phyloP scores from a whole-genome alignment of 1,140 invertebrate genomes.

The Pristionchus pacificus region DNA sequence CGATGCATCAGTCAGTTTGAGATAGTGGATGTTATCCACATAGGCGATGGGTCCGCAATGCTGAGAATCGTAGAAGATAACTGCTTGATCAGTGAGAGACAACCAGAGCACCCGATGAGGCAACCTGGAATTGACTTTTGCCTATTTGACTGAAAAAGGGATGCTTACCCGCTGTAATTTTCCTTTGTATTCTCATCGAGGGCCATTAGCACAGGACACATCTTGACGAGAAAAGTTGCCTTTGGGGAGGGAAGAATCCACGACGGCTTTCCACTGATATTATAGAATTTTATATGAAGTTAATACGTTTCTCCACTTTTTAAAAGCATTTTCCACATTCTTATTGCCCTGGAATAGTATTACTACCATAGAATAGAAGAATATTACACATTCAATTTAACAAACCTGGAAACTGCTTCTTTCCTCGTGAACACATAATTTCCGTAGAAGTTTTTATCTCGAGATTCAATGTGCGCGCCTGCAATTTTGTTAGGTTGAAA shows the following conservation, averaged over 20 bases:
- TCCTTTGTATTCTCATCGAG: conserved; percentile 5
- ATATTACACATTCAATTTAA: neutral
- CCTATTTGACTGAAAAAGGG: neutral
- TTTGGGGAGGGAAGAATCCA: conserved; percentile 21
- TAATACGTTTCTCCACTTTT: no score
- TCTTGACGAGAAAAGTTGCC: conserved; percentile 18
- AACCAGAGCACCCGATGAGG: conserved; percentile 33
- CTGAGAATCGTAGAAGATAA: conserved; percentile 33
- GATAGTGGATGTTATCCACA: conserved; percentile 33
- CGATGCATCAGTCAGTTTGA: conserved; percentile 26
- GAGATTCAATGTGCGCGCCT: conserved; percentile 30
- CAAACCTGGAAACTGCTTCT: neutral
- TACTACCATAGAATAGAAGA: neutral
- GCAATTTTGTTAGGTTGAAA: neutral
- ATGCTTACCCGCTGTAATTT: conserved; percentile 12
- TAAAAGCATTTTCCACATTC: no score
- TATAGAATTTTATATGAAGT: no score
- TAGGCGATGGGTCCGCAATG: conserved; percentile 25
- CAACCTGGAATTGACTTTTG: conserved; percentile 20
- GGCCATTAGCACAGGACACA: conserved; percentile 18
- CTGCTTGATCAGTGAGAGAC: conserved; percentile 23
- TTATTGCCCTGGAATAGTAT: neutral
- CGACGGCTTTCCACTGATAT: conserved; percentile 11
- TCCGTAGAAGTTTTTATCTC: conserved; percentile 23
- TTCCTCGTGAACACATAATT: conserved; percentile 28